These are phyloP conservation scores for Callaeas wilsoni DNA, from an alignment of 2,113 vertebrate species.

Conservation along the genomic window DNA sequence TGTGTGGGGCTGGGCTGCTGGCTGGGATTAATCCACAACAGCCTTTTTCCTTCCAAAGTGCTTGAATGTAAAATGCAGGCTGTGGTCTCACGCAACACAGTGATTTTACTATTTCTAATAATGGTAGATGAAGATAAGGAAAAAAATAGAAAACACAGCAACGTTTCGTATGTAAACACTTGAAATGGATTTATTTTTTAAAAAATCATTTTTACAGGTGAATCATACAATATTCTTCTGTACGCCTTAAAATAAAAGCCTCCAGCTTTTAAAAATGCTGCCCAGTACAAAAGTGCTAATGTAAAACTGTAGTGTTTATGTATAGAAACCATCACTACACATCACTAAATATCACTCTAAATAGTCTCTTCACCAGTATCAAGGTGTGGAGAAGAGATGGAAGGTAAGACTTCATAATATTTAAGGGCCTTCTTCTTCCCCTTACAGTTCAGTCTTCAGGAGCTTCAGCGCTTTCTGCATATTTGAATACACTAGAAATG, in stretches of 20 bases:
- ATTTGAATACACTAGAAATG: constrained; percentile 70
- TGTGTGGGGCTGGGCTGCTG: not conserved
- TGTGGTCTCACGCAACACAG: not conserved
- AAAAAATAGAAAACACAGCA: not conserved
- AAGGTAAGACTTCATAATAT: not conserved
- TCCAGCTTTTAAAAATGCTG: constrained; percentile 39
- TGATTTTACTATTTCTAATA: not conserved
- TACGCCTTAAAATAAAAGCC: constrained; percentile 52
- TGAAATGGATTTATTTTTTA: constrained; percentile 68
- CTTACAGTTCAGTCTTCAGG: constrained; percentile 79
- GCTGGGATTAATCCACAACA: not conserved
- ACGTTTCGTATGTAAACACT: constrained; percentile 46
- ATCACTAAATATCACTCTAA: constrained; percentile 1
- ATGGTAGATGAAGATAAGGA: not conserved
- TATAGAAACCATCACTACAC: not conserved
- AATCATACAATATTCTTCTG: constrained; percentile 43
- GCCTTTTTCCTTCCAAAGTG: not conserved
- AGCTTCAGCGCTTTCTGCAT: constrained; percentile 80
- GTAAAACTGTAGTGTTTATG: constrained; percentile 35
- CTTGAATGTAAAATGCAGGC: not conserved
- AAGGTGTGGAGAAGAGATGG: not conserved
- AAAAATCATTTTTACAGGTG: constrained; percentile 60
- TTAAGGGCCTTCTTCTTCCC: not conserved
- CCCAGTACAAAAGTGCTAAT: constrained; percentile 46
- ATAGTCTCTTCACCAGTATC: not conserved